A percentile compares a stretch with the other conserved stretches of the same genome.
These are phyloP conservation scores for Diarsia brunnea DNA, from an alignment of 2,888 invertebrate species.

Conservation along the genomic window DNA sequence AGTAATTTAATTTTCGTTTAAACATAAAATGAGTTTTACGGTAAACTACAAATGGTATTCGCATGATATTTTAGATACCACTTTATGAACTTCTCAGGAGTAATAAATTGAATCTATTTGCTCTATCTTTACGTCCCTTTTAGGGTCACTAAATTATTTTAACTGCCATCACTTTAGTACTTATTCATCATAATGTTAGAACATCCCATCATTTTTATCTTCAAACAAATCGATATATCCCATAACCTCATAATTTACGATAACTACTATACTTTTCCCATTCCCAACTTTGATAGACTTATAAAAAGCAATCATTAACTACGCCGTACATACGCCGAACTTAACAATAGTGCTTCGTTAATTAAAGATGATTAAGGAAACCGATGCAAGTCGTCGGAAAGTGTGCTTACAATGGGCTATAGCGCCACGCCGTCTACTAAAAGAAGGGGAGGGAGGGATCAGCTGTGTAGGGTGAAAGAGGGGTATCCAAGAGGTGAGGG, in stretches of 20 bases:
- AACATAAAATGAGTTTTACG: constrained; percentile 22
- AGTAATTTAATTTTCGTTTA: not conserved
- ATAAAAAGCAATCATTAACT: not conserved
- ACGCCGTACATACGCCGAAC: constrained; percentile 16
- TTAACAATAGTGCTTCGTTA: constrained; percentile 46
- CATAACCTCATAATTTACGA: constrained; percentile 27
- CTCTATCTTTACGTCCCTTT: constrained; percentile 51
- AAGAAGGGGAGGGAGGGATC: constrained; percentile 56
- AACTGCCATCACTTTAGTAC: constrained; percentile 39
- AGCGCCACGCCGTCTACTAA: constrained; percentile 72
- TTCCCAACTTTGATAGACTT: constrained; percentile 8
- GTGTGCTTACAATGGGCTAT: constrained; percentile 44
- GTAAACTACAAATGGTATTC: constrained; percentile 17
- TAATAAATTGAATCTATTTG: constrained; percentile 54
- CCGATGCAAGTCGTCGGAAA: constrained; percentile 61
- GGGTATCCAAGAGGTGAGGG: constrained; percentile 30
- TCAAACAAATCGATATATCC: constrained; percentile 26
- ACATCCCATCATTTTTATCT: constrained; percentile 41
- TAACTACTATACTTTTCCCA: constrained; percentile 28
- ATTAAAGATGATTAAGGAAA: constrained; percentile 59
- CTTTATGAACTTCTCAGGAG: constrained; percentile 40
- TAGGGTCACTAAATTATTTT: constrained; percentile 52
- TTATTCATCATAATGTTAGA: constrained; percentile 35
- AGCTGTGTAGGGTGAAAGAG: constrained; percentile 43
- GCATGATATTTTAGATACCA: constrained; percentile 36